Conservation (phyloP, 2,888 invertebrate species). For the Nemotelus pantherinus region DNA sequence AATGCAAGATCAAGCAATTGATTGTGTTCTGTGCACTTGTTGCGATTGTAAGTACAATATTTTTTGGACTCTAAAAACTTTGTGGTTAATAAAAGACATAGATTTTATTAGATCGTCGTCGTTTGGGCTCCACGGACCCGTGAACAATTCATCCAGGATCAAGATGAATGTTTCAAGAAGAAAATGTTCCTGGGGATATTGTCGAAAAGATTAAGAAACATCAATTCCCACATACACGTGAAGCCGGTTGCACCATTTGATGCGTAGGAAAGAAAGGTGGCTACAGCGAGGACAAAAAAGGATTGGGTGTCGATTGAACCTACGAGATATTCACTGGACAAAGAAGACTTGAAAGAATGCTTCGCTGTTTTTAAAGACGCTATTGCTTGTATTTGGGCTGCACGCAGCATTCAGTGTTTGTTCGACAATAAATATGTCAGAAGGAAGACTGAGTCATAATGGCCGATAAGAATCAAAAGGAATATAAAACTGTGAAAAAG, state of each 20-base stretch:
- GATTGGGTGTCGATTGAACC: constrained; percentile 9
- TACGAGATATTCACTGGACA: not conserved
- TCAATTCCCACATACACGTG: not conserved
- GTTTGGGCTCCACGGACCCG: not conserved
- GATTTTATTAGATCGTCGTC: not conserved
- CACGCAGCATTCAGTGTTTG: constrained; percentile 4
- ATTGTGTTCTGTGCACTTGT: not conserved
- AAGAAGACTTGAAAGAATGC: constrained; percentile 15
- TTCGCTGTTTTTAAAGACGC: not conserved
- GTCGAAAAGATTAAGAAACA: constrained; percentile 13
- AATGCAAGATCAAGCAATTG: constrained; percentile 7
- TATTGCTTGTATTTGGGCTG: constrained; percentile 22
- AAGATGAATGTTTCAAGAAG: constrained; percentile 6
- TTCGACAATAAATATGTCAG: constrained; percentile 19
- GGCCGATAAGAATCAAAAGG: not conserved
- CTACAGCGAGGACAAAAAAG: constrained; percentile 1
- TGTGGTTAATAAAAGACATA: not conserved
- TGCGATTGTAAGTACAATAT: not conserved
- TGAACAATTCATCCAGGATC: not conserved
- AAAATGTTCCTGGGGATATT: constrained; percentile 1
- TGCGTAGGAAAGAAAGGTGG: not conserved
- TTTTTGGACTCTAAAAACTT: not conserved
- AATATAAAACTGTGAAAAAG: too few relatives aligned
- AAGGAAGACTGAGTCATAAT: constrained; percentile 1
- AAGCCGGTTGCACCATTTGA: constrained; percentile 10